A percentile compares a stretch with the other conserved stretches of the same genome.
Conservation (phyloP, 2,113 vertebrate species). For the Capreolus pygargus region DNA sequence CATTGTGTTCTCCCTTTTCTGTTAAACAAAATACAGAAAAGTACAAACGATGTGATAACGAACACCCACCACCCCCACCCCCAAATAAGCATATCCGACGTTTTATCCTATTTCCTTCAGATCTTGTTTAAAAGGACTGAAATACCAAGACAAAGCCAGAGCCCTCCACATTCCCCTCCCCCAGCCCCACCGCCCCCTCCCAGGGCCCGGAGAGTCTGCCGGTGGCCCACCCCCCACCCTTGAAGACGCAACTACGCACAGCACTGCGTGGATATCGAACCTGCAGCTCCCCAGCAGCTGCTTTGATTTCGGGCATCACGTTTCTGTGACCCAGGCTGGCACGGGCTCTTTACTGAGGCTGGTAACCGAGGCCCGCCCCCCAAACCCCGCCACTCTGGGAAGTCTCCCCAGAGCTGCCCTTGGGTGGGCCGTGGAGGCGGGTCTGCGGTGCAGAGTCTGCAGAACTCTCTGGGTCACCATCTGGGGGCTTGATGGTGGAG, state of each 20-base stretch:
- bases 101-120: not conserved
- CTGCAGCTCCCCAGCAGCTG: not conserved
- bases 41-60: not conserved
- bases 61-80: not conserved
- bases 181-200: fast-evolving
- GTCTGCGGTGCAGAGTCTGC: not conserved
- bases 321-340: not conserved
- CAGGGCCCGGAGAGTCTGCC: not conserved
- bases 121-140: not conserved
- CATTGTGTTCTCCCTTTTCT: not conserved
- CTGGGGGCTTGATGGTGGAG: not conserved
- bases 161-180: fast-evolving
- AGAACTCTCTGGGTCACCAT: not conserved
- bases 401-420: not conserved
- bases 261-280: not conserved
- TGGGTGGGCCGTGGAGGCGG: not conserved
- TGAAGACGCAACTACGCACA: not conserved
- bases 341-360: not conserved
- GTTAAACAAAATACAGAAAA: not conserved
- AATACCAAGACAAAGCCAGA: not conserved
- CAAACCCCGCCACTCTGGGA: not conserved
- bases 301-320: not conserved
- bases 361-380: not conserved
- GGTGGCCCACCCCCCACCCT: not conserved
- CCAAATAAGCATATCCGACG: fast-evolving